A percentile compares a stretch with the other conserved stretches of the same genome.
Evolutionary conservation across 2,113 vertebrate species (phyloP).

Genomic region (Xiphophorus hellerii): DNA sequence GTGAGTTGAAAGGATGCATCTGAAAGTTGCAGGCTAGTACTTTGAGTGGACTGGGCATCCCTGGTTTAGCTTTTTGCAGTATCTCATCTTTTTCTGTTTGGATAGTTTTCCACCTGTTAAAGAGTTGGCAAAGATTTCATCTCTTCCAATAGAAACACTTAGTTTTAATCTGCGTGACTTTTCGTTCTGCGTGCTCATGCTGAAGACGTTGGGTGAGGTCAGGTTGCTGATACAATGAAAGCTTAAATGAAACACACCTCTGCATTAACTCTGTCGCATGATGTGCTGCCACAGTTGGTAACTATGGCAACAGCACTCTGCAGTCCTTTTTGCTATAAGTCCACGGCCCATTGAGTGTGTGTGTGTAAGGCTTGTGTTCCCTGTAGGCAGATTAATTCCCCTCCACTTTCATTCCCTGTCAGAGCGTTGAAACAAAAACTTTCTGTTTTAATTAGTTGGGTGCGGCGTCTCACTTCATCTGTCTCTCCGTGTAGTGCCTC

Average conservation of each 20-base stretch:
- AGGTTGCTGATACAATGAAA: constrained; percentile 58
- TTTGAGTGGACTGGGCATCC: too few relatives aligned
- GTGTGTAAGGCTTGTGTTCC: constrained; percentile 57
- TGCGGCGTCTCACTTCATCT: constrained; percentile 70
- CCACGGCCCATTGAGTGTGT: neutral
- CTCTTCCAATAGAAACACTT: constrained; percentile 24
- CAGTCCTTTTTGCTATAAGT: constrained; percentile 55
- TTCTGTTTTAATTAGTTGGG: constrained; percentile 78
- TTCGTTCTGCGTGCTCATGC: constrained; percentile 19
- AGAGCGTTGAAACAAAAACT: constrained; percentile 76
- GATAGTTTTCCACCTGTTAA: neutral
- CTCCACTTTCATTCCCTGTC: constrained; percentile 79
- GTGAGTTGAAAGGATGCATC: too few relatives aligned
- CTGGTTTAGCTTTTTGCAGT: neutral
- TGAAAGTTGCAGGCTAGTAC: too few relatives aligned
- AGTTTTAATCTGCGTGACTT: constrained; percentile 43
- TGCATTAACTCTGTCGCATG: constrained; percentile 71
- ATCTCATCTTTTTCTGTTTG: neutral
- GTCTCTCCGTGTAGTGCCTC: constrained; percentile 53
- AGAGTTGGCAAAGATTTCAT: neutral
- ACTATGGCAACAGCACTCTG: constrained; percentile 70
- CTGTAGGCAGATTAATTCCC: constrained; percentile 75
- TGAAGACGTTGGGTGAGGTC: constrained; percentile 55
- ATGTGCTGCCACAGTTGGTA: constrained; percentile 64
- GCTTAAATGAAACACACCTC: constrained; percentile 60